These are phyloP conservation scores for Oscheius sp. DNA, from an alignment of 2,888 invertebrate species.

Conservation along the genomic window DNA sequence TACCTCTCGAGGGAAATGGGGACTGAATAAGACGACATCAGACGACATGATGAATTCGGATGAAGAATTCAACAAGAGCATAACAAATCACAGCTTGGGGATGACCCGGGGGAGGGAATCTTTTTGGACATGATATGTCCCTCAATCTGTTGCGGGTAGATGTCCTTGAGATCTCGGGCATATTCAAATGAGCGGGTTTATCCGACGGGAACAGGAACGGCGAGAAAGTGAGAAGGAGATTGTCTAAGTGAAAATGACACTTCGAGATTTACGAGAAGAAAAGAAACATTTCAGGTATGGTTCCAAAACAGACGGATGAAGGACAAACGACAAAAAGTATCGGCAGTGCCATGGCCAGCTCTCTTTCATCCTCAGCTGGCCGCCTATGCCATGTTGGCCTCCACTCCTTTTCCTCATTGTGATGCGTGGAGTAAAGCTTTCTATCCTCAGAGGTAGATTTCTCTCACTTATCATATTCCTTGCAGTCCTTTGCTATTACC, in stretches of 20 bases:
- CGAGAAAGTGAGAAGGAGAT: background rate
- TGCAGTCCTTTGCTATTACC: constrained; percentile 9
- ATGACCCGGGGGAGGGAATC: background rate
- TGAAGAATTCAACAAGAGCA: constrained; percentile 17
- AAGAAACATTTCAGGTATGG: constrained; percentile 78
- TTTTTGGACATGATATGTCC: background rate
- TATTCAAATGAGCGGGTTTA: constrained; percentile 24
- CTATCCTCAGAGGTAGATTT: constrained; percentile 22
- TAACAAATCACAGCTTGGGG: constrained; percentile 8
- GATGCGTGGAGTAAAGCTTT: constrained; percentile 72
- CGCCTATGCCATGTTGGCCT: constrained; percentile 79
- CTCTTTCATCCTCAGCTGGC: constrained; percentile 87
- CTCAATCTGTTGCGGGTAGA: background rate
- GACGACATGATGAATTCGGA: constrained; percentile 32
- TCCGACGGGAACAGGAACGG: constrained; percentile 2
- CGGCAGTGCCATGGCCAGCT: constrained; percentile 86
- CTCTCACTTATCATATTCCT: background rate
- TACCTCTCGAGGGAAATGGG: too few species aligned
- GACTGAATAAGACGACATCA: background rate
- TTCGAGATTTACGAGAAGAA: background rate
- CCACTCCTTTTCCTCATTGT: constrained; percentile 80
- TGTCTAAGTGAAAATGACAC: background rate
- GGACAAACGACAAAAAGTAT: constrained; percentile 85
- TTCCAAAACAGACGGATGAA: constrained; percentile 97
- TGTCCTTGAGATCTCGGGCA: constrained; percentile 25